phyloP scores from a whole-genome alignment of 2,888 invertebrate species.

The Microchrysa polita region DNA sequence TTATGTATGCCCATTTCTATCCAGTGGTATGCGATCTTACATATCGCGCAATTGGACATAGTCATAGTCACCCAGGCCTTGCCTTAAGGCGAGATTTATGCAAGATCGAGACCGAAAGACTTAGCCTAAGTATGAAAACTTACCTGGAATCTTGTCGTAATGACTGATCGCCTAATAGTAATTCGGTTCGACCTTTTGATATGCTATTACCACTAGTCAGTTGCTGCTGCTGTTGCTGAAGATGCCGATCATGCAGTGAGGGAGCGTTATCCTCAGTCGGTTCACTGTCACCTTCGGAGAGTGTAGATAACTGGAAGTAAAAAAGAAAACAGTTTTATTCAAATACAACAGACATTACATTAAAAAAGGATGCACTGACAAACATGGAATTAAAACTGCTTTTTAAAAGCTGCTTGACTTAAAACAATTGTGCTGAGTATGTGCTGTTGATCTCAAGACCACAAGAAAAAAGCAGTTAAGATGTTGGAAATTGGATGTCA shows the following conservation, averaged over 20 bases:
- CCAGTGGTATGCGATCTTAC: background rate
- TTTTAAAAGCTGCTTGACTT: no score
- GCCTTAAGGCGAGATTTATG: background rate
- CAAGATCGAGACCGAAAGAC: background rate
- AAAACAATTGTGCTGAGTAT: no score
- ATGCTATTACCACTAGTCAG: conserved; percentile 63
- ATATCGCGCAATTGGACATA: no score
- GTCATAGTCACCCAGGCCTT: no score
- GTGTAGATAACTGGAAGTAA: conserved; percentile 59
- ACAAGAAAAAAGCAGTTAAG: no score
- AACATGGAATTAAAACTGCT: no score
- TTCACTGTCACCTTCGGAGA: conserved; percentile 57
- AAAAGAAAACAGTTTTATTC: background rate
- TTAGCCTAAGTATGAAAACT: background rate
- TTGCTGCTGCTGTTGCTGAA: conserved; percentile 55
- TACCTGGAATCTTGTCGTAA: conserved; percentile 62
- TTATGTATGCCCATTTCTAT: background rate
- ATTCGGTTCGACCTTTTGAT: conserved; percentile 65
- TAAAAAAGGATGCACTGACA: no score
- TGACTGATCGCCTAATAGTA: conserved; percentile 63
- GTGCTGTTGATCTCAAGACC: no score
- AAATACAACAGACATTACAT: no score
- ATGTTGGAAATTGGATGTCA: no score
- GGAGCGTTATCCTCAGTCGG: conserved; percentile 50
- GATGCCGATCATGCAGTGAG: conserved; percentile 50